A percentile compares a stretch with the other conserved stretches of the same genome.
phyloP scores from a whole-genome alignment of 2,888 invertebrate genomes.

The Eulithis testata region DNA sequence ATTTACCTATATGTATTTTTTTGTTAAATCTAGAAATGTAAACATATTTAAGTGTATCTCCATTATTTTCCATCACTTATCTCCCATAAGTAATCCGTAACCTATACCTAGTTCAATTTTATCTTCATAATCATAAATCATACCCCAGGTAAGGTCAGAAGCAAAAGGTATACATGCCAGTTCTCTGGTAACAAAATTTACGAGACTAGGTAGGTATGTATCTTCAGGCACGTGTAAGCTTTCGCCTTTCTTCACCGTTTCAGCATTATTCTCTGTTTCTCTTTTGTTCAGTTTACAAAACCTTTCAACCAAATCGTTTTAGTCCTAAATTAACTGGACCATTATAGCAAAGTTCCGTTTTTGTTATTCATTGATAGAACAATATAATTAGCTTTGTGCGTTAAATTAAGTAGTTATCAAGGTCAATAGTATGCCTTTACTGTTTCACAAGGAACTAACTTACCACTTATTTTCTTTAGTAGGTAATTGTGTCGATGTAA shows the following conservation, averaged over 20 bases:
- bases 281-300: constrained; percentile 37
- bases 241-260: constrained; percentile 12
- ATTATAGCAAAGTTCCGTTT: constrained; percentile 26
- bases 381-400: not conserved
- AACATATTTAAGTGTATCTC: too few relatives aligned
- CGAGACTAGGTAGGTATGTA: not conserved
- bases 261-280: constrained; percentile 25
- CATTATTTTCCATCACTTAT: too few relatives aligned
- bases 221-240: not conserved
- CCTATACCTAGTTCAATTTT: constrained; percentile 5
- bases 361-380: constrained; percentile 23
- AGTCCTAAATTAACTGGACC: constrained; percentile 29
- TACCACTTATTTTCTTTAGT: not conserved
- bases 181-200: constrained; percentile 19
- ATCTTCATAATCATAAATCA: constrained; percentile 24
- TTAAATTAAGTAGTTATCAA: not conserved
- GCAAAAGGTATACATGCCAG: not conserved
- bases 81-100: not conserved
- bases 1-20: too few relatives aligned
- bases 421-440: not conserved
- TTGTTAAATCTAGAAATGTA: too few relatives aligned
- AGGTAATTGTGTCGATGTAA: not conserved
- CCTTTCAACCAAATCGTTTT: constrained; percentile 39
- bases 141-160: constrained; percentile 4
- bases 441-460: too few relatives aligned